phyloP scores from a whole-genome alignment of 2,113 vertebrate genomes.

The Anhinga anhinga region DNA sequence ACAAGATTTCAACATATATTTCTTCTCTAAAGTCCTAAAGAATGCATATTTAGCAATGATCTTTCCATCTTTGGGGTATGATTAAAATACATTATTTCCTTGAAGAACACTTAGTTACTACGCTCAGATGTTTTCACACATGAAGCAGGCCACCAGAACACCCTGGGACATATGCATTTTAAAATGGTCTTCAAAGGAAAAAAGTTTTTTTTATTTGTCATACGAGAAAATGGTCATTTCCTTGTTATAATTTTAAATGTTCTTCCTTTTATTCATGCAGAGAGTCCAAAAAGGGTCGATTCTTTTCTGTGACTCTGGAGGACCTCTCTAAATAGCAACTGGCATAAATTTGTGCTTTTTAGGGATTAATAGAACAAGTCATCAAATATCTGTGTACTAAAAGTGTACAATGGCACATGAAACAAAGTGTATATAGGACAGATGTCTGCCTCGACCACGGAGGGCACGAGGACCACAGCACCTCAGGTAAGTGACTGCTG shows the following conservation, averaged over 20 bases:
- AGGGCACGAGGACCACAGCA: neutral
- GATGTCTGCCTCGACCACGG: neutral
- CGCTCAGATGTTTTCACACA: neutral
- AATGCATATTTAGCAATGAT: neutral
- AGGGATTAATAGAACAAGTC: neutral
- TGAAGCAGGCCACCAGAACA: neutral
- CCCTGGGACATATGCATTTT: neutral
- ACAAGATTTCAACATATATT: neutral
- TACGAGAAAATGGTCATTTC: neutral
- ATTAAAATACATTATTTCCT: neutral
- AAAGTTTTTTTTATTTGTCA: neutral
- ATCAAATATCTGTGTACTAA: neutral
- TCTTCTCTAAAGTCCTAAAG: neutral
- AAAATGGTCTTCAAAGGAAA: neutral
- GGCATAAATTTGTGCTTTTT: neutral
- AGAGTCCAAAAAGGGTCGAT: neutral
- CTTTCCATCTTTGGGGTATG: neutral
- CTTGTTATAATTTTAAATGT: neutral
- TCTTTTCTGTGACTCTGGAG: neutral
- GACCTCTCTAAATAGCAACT: neutral
- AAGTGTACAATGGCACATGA: rapidly evolving
- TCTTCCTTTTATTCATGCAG: neutral
- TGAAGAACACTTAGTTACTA: neutral
- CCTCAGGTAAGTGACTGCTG: too few relatives aligned
- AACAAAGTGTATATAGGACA: rapidly evolving